Evolutionary conservation across 2,888 invertebrate species (phyloP).

Genomic region (Invenusta paracnida): DNA sequence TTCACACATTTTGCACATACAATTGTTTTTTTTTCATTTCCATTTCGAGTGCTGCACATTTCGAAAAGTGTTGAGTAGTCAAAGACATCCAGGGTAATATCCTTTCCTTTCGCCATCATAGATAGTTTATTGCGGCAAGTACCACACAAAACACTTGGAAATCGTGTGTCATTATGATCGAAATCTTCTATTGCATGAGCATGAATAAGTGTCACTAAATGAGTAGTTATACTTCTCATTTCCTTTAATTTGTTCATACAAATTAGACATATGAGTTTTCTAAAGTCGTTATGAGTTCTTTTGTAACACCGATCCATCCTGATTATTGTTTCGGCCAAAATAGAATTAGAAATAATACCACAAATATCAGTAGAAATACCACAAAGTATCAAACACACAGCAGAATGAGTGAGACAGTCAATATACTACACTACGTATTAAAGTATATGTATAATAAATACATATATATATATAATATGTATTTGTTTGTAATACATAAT

Average conservation of each 20-base stretch:
- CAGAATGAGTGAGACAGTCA: constrained; percentile 26
- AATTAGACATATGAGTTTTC: background rate
- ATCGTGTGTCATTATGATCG: background rate
- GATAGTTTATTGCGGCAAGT: background rate
- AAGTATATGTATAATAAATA: background rate
- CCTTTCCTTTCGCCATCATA: background rate
- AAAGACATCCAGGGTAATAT: background rate
- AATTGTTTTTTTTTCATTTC: background rate
- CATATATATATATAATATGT: background rate
- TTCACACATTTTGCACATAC: background rate
- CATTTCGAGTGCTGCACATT: background rate
- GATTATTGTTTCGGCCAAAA: constrained; percentile 7
- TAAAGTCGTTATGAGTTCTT: background rate
- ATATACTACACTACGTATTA: constrained; percentile 19
- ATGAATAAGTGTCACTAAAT: background rate
- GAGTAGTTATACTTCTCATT: background rate
- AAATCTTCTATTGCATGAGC: background rate
- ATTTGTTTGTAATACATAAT: background rate
- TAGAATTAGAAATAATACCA: constrained; percentile 21
- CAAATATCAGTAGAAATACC: background rate
- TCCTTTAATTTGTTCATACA: background rate
- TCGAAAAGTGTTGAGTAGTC: background rate
- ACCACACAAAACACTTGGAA: background rate
- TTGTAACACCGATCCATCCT: background rate
- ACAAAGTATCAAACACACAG: background rate